A percentile compares a stretch with the other conserved stretches of the same genome.
These are phyloP conservation scores for Drosophila lacertosa DNA, from an alignment of 1,140 invertebrate species.

Conservation along the genomic window DNA sequence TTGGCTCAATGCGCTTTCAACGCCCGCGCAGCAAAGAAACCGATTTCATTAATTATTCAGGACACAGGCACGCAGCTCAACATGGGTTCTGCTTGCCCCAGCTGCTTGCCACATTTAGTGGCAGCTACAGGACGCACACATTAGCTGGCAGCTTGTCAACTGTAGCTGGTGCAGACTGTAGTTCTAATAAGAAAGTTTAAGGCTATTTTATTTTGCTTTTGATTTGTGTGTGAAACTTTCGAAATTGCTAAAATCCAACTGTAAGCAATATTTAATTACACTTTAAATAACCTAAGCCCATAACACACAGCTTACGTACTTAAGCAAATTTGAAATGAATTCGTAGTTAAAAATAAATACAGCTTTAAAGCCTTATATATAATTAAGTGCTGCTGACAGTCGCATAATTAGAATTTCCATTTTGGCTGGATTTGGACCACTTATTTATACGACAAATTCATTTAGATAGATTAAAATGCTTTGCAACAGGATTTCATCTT, in stretches of 20 bases:
- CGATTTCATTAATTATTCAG: conserved; percentile 75
- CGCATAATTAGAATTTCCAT: neutral
- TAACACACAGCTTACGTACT: neutral
- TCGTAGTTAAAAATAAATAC: neutral
- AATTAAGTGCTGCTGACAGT: neutral
- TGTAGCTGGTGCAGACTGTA: conserved; percentile 35
- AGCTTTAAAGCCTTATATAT: neutral
- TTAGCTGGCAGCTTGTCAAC: conserved; percentile 41
- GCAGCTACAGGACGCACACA: conserved; percentile 30
- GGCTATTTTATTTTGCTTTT: conserved; percentile 28
- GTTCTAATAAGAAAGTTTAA: conserved; percentile 36
- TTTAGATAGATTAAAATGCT: conserved; percentile 20
- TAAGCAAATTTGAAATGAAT: neutral
- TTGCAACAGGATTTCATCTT: neutral
- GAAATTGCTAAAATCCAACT: neutral
- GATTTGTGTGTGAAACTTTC: too few species aligned
- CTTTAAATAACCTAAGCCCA: neutral
- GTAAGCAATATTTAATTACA: too few species aligned
- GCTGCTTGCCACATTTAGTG: neutral
- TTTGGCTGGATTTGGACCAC: neutral
- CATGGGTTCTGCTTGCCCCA: conserved; percentile 1
- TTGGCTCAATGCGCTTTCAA: conserved; percentile 31
- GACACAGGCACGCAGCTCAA: conserved; percentile 43
- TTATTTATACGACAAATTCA: conserved; percentile 41
- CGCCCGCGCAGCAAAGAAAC: conserved; percentile 22